These are phyloP conservation scores for Crotalus adamanteus DNA, from an alignment of 2,797 vertebrate genomes.

Conservation along the genomic window DNA sequence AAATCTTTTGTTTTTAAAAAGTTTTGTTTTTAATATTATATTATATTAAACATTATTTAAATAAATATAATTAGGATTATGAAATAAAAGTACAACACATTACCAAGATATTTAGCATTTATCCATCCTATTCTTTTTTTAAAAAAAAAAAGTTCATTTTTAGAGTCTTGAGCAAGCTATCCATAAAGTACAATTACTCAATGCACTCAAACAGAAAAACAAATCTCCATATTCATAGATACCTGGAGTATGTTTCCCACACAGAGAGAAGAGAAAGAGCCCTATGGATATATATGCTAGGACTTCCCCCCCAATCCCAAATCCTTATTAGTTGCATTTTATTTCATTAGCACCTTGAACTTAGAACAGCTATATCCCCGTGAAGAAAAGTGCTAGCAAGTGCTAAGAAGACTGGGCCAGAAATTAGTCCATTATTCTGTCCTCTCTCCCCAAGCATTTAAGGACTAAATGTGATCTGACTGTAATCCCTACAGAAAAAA, in stretches of 20 bases:
- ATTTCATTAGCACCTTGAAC: neutral
- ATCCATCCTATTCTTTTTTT: neutral
- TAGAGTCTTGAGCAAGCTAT: neutral
- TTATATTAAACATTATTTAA: neutral
- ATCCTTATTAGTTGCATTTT: neutral
- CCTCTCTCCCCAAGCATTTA: constrained; percentile 29
- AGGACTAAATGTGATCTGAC: neutral
- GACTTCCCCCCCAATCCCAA: too few species aligned
- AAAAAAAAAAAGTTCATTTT: neutral
- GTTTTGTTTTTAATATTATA: neutral
- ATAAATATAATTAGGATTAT: neutral
- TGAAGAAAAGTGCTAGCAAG: neutral
- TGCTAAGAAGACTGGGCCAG: neutral
- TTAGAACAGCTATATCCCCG: neutral
- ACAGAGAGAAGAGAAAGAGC: neutral
- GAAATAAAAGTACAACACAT: neutral
- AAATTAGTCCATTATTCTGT: constrained; percentile 17
- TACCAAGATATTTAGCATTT: neutral
- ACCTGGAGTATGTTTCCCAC: neutral
- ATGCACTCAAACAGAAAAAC: neutral
- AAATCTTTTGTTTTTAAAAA: neutral
- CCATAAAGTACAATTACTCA: neutral
- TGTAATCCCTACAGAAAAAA: neutral
- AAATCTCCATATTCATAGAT: neutral
- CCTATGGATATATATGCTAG: neutral